Conservation (phyloP, 2,113 vertebrate species). For the Chlamydotis undulata region DNA sequence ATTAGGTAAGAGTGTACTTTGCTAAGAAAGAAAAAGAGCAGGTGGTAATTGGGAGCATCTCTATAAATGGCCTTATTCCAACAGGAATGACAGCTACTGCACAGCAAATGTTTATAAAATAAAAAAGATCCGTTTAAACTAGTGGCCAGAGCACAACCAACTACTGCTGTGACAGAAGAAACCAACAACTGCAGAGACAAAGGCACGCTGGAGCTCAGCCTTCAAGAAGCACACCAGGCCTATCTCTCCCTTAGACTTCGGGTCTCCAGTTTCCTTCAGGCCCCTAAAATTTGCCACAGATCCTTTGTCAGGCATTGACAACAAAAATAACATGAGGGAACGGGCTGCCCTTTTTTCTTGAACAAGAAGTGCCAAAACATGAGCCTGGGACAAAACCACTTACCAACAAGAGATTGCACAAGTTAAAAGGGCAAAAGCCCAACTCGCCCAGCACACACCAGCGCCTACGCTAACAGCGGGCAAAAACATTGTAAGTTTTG, state of each 20-base stretch:
- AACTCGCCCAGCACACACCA: neutral
- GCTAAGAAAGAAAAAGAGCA: constrained; percentile 54
- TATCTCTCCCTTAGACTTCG: neutral
- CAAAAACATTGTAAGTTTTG: neutral
- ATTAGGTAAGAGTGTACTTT: constrained; percentile 48
- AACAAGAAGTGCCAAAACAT: neutral
- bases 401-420: neutral
- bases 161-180: neutral
- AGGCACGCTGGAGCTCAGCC: neutral
- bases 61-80: constrained; percentile 55
- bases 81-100: constrained; percentile 23
- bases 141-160: neutral
- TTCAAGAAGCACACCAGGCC: neutral
- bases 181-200: constrained; percentile 26
- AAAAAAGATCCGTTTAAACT: constrained; percentile 12
- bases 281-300: neutral
- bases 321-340: neutral
- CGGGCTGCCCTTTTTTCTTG: neutral
- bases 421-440: neutral
- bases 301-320: neutral
- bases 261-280: neutral
- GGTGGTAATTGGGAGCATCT: constrained; percentile 62
- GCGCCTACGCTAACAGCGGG: neutral
- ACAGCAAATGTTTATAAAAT: constrained; percentile 38
- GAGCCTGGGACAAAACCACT: neutral